Base-by-base conservation (phyloP, 53 echinoderm and acorn worm genomes). In the Echinarachnius parma region DNA sequence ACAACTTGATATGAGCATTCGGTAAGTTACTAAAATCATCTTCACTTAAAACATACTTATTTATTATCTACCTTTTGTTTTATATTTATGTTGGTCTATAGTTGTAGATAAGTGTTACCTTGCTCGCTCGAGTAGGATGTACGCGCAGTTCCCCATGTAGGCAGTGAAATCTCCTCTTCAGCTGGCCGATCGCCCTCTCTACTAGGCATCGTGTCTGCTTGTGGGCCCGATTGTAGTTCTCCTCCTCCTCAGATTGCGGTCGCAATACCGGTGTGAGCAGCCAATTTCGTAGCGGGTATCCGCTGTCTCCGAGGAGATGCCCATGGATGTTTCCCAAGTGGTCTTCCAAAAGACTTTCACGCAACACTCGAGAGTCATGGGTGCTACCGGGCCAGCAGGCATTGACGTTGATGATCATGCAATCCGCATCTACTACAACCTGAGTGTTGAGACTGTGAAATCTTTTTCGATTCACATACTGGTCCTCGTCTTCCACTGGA, bases 391-490 rank as follows among this genome's bases (percentile, higher is more conserved):
- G 67, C 67, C 67, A 50, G 10, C 31, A 32, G 15, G 67, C 52
- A 10, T 48, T 31, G 4, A 67, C 4, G 7, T 67, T 67, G 20
- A 49, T 48, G n/a, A 67, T 49, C 31, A 8, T 29, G 2, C 7
- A 25, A 3, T 1, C 34, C 19, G 49, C 50, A 8, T 49, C 50
- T 9, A 50, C 50, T 0, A 67, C 50, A 0, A 67, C 34, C 49
- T 67, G 67, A 11, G 49, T 50, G 20, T 67, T 67, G 32, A 67
- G 48, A 30, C 67, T 67, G 33, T 67, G 50, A 19, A 48, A 67
- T 20, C 67, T 27, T 33, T 67, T 67, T 10, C 67, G 15, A 9
- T 67, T 67, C 4, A 67, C 50, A 20, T 4, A 67, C 21, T 48
- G 48, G 14, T 65, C 46, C 19, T 65, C 66, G 14, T 65, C 19